Evolutionary conservation across 2,888 invertebrate genomes (phyloP).

Genomic region (Bombylius discolor): DNA sequence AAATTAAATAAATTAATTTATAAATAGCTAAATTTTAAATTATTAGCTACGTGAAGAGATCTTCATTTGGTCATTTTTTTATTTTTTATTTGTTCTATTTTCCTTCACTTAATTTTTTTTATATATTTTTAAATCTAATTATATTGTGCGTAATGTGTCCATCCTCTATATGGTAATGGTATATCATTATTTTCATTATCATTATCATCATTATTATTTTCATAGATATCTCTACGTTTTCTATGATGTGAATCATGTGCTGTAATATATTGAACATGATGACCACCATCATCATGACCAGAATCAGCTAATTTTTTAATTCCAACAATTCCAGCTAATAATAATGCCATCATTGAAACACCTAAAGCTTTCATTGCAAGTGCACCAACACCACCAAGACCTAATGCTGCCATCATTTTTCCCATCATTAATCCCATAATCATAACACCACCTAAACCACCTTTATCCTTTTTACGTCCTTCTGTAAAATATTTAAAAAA

Average conservation of each 20-base stretch:
- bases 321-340: slow-evolving; percentile 62
- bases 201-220: neutral
- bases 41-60: too few relatives aligned
- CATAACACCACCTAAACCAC: slow-evolving; percentile 44
- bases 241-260: slow-evolving; percentile 27
- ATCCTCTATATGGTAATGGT: slow-evolving; percentile 42
- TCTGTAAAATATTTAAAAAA: slow-evolving; percentile 30
- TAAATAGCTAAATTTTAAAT: too few relatives aligned
- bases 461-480: slow-evolving; percentile 48
- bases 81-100: neutral
- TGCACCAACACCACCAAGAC: slow-evolving; percentile 60
- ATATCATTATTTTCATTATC: slow-evolving; percentile 16
- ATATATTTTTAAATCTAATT: neutral
- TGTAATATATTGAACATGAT: slow-evolving; percentile 43
- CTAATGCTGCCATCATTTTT: slow-evolving; percentile 61
- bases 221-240: slow-evolving; percentile 20
- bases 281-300: slow-evolving; percentile 38
- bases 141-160: slow-evolving; percentile 29
- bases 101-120: neutral
- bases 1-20: too few relatives aligned
- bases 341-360: slow-evolving; percentile 56
- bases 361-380: slow-evolving; percentile 66
- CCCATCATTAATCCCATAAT: slow-evolving; percentile 61
- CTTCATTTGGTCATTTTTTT: too few relatives aligned
- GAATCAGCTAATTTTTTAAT: slow-evolving; percentile 54